Percentiles rank a stretch among this genome's conserved stretches.
Evolutionary conservation across 2,797 vertebrate genomes (phyloP).

Genomic region (Lagodon rhomboides): DNA sequence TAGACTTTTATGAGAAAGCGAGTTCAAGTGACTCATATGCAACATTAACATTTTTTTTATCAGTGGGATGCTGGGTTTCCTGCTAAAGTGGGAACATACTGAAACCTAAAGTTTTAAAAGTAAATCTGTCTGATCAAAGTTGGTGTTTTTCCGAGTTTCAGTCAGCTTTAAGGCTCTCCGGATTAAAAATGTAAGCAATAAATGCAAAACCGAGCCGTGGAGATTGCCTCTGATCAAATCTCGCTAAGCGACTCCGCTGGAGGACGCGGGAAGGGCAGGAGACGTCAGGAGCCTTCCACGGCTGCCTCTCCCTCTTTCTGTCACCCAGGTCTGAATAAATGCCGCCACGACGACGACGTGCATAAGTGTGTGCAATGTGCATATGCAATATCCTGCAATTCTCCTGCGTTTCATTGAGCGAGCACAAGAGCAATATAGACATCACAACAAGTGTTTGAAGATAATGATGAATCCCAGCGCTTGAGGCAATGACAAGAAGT

Average conservation of each 20-base stretch:
- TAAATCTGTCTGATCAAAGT: constrained; percentile 14
- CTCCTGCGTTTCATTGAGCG: constrained; percentile 49
- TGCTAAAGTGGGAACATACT: background rate
- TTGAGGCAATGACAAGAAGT: constrained; percentile 70
- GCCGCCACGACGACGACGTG: constrained; percentile 22
- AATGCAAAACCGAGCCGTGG: constrained; percentile 58
- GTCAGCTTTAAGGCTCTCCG: constrained; percentile 15
- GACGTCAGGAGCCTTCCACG: constrained; percentile 50
- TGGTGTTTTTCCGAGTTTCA: constrained; percentile 3
- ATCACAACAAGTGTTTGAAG: constrained; percentile 66
- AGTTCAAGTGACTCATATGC: background rate
- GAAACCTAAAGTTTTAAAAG: constrained; percentile 16
- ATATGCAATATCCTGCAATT: constrained; percentile 45
- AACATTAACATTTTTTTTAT: background rate
- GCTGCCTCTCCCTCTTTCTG: constrained; percentile 37
- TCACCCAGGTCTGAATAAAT: constrained; percentile 52
- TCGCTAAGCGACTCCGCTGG: constrained; percentile 44
- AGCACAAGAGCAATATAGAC: constrained; percentile 61
- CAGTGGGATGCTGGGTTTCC: background rate
- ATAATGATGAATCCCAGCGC: constrained; percentile 73
- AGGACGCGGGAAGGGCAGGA: constrained; percentile 72
- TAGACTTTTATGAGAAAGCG: background rate
- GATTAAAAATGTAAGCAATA: constrained; percentile 56
- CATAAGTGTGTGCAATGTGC: constrained; percentile 39
- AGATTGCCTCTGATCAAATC: constrained; percentile 67